phyloP scores from a whole-genome alignment of 2,797 vertebrate genomes.

The Anas capensis region DNA sequence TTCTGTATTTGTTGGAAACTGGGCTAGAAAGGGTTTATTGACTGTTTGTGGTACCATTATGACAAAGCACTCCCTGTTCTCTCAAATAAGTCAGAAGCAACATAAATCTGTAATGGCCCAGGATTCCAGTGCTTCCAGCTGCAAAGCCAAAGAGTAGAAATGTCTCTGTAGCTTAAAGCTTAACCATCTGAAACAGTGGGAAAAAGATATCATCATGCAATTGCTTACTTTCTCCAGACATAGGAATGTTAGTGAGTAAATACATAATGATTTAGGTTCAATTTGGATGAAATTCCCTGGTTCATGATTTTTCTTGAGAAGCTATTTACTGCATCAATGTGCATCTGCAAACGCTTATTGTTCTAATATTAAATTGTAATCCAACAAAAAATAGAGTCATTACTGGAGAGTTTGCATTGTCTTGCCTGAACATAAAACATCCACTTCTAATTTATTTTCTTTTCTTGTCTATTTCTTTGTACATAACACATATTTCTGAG shows the following conservation, averaged over 20 bases:
- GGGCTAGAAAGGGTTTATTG: not conserved
- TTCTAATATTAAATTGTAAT: not conserved
- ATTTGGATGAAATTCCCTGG: not conserved
- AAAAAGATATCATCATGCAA: not conserved
- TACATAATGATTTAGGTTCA: not conserved
- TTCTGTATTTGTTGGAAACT: not conserved
- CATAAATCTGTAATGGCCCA: not conserved
- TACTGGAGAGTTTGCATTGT: not conserved
- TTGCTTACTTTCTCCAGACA: rapidly evolving
- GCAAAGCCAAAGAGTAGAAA: not conserved
- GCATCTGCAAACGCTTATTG: not conserved
- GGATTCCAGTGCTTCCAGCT: not conserved
- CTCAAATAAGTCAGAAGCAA: not conserved
- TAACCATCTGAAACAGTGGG: not conserved
- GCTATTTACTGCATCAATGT: not conserved
- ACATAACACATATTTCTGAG: not conserved
- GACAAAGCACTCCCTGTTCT: not conserved
- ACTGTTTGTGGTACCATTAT: not conserved
- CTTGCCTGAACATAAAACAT: not conserved
- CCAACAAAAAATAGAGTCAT: not conserved
- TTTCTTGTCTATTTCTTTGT: not conserved
- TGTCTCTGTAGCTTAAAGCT: not conserved
- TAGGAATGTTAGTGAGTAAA: not conserved
- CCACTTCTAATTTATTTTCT: not conserved
- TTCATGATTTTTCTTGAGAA: not conserved